Conservation (phyloP, 35 echinoderm and acorn worm genomes). For the Lytechinus pictus region DNA sequence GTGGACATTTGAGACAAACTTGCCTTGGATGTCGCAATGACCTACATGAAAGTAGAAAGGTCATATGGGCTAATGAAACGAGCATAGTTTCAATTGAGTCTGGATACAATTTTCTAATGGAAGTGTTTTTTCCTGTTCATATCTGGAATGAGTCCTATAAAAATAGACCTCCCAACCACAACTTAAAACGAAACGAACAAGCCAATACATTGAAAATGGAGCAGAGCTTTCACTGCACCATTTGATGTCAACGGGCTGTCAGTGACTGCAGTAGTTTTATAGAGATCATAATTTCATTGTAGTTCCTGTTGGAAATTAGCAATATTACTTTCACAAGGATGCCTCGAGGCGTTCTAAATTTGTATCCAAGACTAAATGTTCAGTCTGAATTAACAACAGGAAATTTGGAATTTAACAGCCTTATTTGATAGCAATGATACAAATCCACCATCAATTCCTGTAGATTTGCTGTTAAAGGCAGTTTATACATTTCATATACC, state of each 20-base stretch:
- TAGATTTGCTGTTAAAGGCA: slow-evolving; percentile 3
- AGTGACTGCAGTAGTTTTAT: not conserved
- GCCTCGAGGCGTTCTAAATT: slow-evolving; percentile 1
- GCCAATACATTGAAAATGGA: not conserved
- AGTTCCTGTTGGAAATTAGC: slow-evolving; percentile 18
- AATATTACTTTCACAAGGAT: slow-evolving; percentile 13
- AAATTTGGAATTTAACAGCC: slow-evolving; percentile 10
- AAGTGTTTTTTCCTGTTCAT: slow-evolving; percentile 13
- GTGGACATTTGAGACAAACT: not conserved
- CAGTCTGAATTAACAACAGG: slow-evolving; percentile 11
- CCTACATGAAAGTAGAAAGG: not conserved
- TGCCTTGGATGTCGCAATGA: not conserved
- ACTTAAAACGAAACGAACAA: not conserved
- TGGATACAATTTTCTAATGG: not conserved
- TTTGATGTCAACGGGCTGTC: not conserved
- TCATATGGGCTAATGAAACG: not conserved
- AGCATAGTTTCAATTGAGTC: not conserved
- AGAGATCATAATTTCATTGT: slow-evolving; percentile 6
- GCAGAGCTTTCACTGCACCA: not conserved
- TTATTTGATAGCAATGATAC: not conserved
- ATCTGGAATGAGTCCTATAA: not conserved
- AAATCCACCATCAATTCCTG: not conserved
- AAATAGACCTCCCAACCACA: not conserved
- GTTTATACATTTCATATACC: not conserved
- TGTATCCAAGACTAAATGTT: not conserved